Base-by-base conservation (phyloP, 2,888 invertebrate species). In the Nymphalis polychloros region DNA sequence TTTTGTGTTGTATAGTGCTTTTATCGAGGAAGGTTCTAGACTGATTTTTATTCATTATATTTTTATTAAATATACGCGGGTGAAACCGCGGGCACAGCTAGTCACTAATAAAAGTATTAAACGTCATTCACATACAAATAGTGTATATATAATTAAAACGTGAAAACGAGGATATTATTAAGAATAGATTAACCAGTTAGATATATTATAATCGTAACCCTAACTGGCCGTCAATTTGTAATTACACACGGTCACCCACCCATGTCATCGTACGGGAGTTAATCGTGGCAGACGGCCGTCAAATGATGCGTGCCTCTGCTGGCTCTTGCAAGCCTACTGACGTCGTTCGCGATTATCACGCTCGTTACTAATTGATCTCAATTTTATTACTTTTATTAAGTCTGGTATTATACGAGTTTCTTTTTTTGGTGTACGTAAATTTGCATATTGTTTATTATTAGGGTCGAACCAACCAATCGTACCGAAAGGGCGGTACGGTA, bases 221-320 rank as follows among this genome's bases (percentile, higher is more conserved):
- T 71, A 60, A 70, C 50, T 64, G 71, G 59, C 19, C 60, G 63
- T 81, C 78, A 80, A 84, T 85, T 81, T 75, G 82, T 85, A 86
- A 86, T 86, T 84, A 86, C 80, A 79, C 76, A 76, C 75, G 79
- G 82, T 76, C 81, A 78, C 73, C 69, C 78, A 88, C 86, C 87
- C 87, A 79, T 83, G 85, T 91, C 89, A 87, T 76, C 77, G 81
- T 74, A 77, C 80, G 80, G 79, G 76, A 81, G 82, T 77, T 89
- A 87, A 90, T 88, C 84, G 83, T 75, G 73, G 74, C 85, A 75
- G 90, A 89, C 89, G 85, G 82, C 77, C 84, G 85, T 84, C 85
- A 88, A 89, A 88, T 89, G 90, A 90, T 88, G 89, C 89, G 88
- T 88, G 84, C 85, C 79, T 77, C 84, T 84, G 75, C 78, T 63